Conservation (phyloP, 2,113 vertebrate species). For the Strix aluco region DNA sequence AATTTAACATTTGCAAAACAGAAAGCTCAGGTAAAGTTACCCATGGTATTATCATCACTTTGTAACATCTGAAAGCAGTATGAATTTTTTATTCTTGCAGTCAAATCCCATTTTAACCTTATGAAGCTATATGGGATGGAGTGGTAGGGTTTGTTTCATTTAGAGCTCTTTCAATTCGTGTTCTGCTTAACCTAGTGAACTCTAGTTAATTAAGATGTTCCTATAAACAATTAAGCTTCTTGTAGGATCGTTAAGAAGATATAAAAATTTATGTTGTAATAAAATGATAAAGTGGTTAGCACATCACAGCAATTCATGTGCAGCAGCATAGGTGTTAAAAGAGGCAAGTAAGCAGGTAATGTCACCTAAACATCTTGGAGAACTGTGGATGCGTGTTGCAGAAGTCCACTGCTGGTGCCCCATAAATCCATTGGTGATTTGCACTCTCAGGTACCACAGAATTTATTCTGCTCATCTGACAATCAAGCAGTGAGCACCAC, state of each 20-base stretch:
- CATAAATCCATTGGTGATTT: background rate
- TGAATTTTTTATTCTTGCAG: conserved; percentile 21
- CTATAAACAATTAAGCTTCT: conserved; percentile 81
- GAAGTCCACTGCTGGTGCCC: background rate
- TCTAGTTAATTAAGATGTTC: conserved; percentile 79
- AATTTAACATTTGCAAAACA: background rate
- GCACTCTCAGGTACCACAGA: background rate
- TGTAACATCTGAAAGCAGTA: conserved; percentile 33
- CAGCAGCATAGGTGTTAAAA: conserved; percentile 51
- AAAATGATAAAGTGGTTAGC: conserved; percentile 77
- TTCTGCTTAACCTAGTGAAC: conserved; percentile 78
- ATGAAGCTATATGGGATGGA: conserved; percentile 4
- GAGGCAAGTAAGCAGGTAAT: conserved; percentile 13
- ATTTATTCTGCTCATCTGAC: background rate
- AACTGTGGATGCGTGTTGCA: background rate
- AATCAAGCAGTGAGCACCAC: background rate
- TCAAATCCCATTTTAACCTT: conserved; percentile 36
- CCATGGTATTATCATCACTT: background rate
- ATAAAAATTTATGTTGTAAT: conserved; percentile 84
- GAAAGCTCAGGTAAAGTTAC: background rate
- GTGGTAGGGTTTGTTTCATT: conserved; percentile 59
- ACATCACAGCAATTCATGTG: conserved; percentile 58
- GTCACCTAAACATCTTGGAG: background rate
- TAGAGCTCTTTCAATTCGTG: conserved; percentile 73
- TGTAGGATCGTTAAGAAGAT: conserved; percentile 80